phyloP scores from a whole-genome alignment of 2,113 vertebrate species.

The Garra rufa region DNA sequence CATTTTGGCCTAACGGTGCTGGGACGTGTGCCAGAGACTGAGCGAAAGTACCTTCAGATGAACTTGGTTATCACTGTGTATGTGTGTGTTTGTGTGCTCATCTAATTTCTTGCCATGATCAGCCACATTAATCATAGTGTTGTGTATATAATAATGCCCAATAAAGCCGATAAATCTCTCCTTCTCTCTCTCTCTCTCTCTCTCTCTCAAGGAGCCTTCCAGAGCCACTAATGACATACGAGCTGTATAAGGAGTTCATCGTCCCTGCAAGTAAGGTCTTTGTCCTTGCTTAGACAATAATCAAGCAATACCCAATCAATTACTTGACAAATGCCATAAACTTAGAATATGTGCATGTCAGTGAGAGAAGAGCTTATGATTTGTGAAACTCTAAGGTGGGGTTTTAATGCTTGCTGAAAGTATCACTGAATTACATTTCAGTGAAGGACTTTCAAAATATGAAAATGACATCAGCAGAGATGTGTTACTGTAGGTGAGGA shows the following conservation, averaged over 20 bases:
- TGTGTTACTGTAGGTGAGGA: neutral
- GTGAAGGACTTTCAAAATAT: neutral
- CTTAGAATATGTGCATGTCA: neutral
- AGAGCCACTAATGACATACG: slow-evolving; percentile 96
- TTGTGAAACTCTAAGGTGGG: neutral
- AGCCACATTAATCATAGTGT: slow-evolving; percentile 74
- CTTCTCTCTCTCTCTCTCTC: slow-evolving; percentile 58
- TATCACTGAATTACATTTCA: neutral
- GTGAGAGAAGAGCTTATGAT: neutral
- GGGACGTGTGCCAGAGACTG: slow-evolving; percentile 67
- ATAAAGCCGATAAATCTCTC: slow-evolving; percentile 69
- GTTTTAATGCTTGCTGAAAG: neutral
- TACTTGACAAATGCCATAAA: neutral
- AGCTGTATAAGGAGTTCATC: slow-evolving; percentile 95
- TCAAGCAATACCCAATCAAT: slow-evolving; percentile 22
- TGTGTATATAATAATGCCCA: slow-evolving; percentile 60
- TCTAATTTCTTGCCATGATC: slow-evolving; percentile 72
- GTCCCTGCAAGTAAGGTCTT: slow-evolving; percentile 88
- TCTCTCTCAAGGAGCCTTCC: slow-evolving; percentile 89
- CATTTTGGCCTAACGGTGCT: slow-evolving; percentile 44
- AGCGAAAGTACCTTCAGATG: slow-evolving; percentile 77
- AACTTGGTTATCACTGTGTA: slow-evolving; percentile 71
- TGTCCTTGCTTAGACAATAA: slow-evolving; percentile 31
- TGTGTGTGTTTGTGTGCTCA: slow-evolving; percentile 44
- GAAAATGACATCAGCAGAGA: neutral